Base-by-base conservation (phyloP, 37 sponge, comb jelly and placozoan species). In the Tethya wilhelma region DNA sequence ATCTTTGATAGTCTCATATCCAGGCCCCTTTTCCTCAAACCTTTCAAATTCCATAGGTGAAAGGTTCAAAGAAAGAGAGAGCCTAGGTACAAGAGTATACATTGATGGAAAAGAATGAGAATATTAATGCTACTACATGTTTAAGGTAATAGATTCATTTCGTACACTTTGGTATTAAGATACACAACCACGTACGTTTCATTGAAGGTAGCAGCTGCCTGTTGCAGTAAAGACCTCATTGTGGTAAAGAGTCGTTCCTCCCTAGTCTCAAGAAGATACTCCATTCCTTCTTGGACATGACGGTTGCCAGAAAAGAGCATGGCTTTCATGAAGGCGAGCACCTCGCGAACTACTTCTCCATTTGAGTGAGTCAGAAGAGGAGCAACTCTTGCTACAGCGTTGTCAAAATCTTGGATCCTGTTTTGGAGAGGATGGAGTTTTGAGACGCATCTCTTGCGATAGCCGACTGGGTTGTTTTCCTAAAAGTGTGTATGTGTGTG, bases 241-340 rank as follows among this genome's bases (percentile, higher is more conserved):
- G 80, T 84, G 26, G 63, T 22, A 33, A 92, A 92, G 45, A 92
- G 60, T 31, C 49, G 32, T 33, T 92, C 86, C 56, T 92, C 93
- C 23, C 89, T 53, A 38, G 93, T 84, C 12, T 74, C 63, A 32
- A 82, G 53, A n/a, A 91, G 75, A 40, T 53, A 56, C 38, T 66
- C 64, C 30, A 84, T 45, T 12, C 86, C 86, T 23, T 72, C 56
- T 58, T 86, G 86, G 11, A 92, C 89, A 46, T 74, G 36, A 5
- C 56, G 53, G 64, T 92, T 83, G n/a, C 89, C 93, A 45, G 75
- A 74, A 36, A 63, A 84, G 31, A 92, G 46, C n/a, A 92, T 44
- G 11, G 70, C 74, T 29, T 82, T 63, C 68, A 92, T 56, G 37
- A 92, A 88, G 7, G 93, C 85, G 53, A 92, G 41, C 22, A 83